phyloP scores from a whole-genome alignment of 2,888 invertebrate species.

The Ochropleura leucogaster region DNA sequence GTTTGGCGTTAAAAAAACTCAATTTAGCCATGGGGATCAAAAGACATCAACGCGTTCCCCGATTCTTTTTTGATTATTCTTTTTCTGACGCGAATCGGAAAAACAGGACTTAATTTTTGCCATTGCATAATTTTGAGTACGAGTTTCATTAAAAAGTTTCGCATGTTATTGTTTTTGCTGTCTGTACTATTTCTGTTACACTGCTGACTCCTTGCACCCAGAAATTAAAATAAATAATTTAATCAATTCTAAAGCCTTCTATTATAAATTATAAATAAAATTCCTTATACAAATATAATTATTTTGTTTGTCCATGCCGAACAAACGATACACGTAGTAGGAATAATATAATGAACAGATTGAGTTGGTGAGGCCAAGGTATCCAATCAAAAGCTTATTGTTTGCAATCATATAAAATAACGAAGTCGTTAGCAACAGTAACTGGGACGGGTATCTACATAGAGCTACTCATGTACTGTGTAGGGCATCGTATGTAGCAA shows the following conservation, averaged over 20 bases:
- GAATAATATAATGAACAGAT: slow-evolving; percentile 16
- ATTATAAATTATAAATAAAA: not conserved
- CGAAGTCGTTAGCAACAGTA: slow-evolving; percentile 1
- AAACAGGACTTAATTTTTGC: not conserved
- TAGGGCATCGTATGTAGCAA: slow-evolving; percentile 1
- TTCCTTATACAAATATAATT: slow-evolving; percentile 11
- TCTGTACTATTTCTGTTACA: not conserved
- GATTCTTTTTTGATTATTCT: not conserved
- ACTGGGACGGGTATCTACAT: slow-evolving; percentile 10
- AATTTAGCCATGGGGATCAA: slow-evolving; percentile 11
- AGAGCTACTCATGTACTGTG: not conserved
- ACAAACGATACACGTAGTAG: slow-evolving; percentile 16
- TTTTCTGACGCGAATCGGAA: not conserved
- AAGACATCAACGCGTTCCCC: slow-evolving; percentile 33
- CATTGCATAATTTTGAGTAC: not conserved
- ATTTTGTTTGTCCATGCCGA: not conserved
- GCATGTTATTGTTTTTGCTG: not conserved
- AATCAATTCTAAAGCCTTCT: not conserved
- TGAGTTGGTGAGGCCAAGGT: slow-evolving; percentile 35
- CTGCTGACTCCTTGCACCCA: not conserved
- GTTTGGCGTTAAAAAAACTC: not conserved
- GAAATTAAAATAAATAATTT: not conserved
- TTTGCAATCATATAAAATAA: slow-evolving; percentile 25
- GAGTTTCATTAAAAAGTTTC: not conserved
- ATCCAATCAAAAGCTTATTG: slow-evolving; percentile 24